phyloP scores from a whole-genome alignment of 1,140 invertebrate species.

The Thaumatotibia leucotreta region DNA sequence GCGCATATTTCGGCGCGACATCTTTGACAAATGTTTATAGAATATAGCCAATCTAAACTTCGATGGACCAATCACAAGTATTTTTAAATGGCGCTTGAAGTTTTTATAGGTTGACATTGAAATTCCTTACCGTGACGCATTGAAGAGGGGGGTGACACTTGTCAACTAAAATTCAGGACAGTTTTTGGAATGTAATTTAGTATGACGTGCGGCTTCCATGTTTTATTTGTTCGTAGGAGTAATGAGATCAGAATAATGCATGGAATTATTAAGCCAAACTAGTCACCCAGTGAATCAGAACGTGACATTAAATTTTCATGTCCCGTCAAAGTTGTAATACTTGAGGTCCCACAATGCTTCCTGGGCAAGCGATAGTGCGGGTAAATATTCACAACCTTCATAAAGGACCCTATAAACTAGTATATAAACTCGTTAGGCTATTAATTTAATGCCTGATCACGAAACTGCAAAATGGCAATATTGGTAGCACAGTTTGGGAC shows the following conservation, averaged over 20 bases:
- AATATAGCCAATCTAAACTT: too few species aligned
- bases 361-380: constrained; percentile 13
- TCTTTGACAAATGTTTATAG: too few species aligned
- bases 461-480: background rate
- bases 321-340: constrained; percentile 6
- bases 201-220: too few species aligned
- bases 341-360: background rate
- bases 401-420: constrained; percentile 16
- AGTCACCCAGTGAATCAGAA: background rate
- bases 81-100: too few species aligned
- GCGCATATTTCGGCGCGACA: too few species aligned
- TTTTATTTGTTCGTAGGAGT: too few species aligned
- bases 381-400: constrained; percentile 21
- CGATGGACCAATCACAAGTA: too few species aligned
- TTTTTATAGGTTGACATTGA: too few species aligned
- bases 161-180: too few species aligned
- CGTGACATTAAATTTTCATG: background rate
- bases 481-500: background rate
- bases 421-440: constrained; percentile 7
- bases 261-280: background rate
- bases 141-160: too few species aligned
- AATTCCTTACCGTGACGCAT: too few species aligned
- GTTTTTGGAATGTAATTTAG: too few species aligned
- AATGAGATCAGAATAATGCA: background rate
- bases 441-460: background rate